A percentile compares a stretch with the other conserved stretches of the same genome.
phyloP scores from a whole-genome alignment of 1,140 invertebrate genomes.

The Neelides sp. region DNA sequence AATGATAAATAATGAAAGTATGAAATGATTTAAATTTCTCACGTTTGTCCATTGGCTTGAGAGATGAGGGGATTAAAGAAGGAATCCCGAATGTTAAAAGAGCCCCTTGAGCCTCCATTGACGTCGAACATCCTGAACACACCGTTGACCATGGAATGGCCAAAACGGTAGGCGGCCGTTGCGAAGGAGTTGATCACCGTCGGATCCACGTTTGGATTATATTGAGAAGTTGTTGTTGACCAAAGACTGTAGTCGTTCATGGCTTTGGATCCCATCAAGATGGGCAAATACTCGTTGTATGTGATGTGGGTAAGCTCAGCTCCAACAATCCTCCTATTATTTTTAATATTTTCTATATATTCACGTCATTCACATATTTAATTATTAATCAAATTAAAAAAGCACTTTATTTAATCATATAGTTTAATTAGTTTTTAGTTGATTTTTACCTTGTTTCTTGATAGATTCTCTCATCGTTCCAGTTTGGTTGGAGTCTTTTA shows the following conservation, averaged over 20 bases:
- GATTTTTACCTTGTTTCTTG: conserved; percentile 40
- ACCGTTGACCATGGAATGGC: conserved; percentile 38
- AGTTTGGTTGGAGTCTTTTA: conserved; percentile 36
- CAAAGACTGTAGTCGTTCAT: conserved; percentile 43
- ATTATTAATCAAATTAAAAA: neutral
- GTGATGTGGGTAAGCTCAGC: conserved; percentile 76
- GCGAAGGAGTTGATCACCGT: conserved; percentile 83
- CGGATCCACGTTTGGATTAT: conserved; percentile 60
- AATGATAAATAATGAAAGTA: too few species aligned
- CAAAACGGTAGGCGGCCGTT: conserved; percentile 77
- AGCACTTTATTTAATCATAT: neutral
- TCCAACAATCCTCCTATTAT: conserved; percentile 54
- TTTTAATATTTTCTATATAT: conserved; percentile 32
- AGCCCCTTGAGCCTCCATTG: neutral
- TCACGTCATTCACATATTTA: too few species aligned
- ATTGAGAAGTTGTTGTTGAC: conserved; percentile 45
- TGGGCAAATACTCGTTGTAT: conserved; percentile 75
- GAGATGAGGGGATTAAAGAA: conserved; percentile 14
- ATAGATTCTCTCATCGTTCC: conserved; percentile 41
- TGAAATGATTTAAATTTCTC: neutral
- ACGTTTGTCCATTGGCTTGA: too few species aligned
- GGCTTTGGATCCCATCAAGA: conserved; percentile 51
- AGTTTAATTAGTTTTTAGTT: too few species aligned
- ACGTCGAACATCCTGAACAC: conserved; percentile 18
- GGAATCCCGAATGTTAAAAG: conserved; percentile 10